These are phyloP conservation scores for Pemphredon lugubris DNA, from an alignment of 2,888 invertebrate genomes.

Conservation along the genomic window DNA sequence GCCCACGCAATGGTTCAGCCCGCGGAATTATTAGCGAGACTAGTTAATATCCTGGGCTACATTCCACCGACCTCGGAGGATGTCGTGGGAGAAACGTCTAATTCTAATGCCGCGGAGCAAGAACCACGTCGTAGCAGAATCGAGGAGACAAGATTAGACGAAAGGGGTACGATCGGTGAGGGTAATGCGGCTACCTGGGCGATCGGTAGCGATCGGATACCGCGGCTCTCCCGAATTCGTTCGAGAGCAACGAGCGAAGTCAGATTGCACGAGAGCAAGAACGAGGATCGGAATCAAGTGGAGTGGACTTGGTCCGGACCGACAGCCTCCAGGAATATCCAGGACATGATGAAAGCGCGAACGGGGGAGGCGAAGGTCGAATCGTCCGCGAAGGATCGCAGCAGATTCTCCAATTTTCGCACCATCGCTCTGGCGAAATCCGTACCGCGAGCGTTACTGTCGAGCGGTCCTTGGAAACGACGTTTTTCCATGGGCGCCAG, in stretches of 20 bases:
- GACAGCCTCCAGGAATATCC: conserved; percentile 84
- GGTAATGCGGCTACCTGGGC: conserved; percentile 81
- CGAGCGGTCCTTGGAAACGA: conserved; percentile 46
- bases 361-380: conserved; percentile 59
- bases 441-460: conserved; percentile 69
- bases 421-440: conserved; percentile 71
- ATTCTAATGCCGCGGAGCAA: neutral
- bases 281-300: conserved; percentile 80
- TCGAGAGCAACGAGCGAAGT: conserved; percentile 85
- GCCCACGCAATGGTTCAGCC: conserved; percentile 88
- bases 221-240: conserved; percentile 76
- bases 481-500: conserved; percentile 24
- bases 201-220: conserved; percentile 80
- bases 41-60: conserved; percentile 89
- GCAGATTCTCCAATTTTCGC: conserved; percentile 72
- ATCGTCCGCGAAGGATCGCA: conserved; percentile 30
- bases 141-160: conserved; percentile 76
- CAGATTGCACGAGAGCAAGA: conserved; percentile 75
- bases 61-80: conserved; percentile 76
- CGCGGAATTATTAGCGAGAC: conserved; percentile 88
- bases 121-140: neutral
- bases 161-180: conserved; percentile 79
- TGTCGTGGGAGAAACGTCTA: conserved; percentile 17
- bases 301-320: conserved; percentile 88
- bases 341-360: conserved; percentile 80